Conservation (phyloP, 2,797 vertebrate species). For the Percopsis omiscomaycus region DNA sequence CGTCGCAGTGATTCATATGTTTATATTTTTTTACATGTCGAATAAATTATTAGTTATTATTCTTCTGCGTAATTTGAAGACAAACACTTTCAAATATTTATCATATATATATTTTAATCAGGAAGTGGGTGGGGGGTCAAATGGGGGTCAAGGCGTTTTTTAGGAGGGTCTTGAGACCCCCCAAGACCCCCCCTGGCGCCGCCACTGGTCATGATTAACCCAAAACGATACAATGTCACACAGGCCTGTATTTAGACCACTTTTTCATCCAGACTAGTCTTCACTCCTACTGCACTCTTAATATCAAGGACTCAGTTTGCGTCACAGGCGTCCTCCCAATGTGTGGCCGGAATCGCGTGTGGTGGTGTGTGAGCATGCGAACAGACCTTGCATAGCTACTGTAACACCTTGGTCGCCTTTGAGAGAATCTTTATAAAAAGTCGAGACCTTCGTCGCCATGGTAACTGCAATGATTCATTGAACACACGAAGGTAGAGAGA, state of each 20-base stretch:
- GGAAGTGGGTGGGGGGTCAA: no score
- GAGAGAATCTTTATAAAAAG: conserved; percentile 56
- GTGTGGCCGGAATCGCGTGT: conserved; percentile 14
- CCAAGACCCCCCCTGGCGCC: no score
- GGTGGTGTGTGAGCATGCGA: background rate
- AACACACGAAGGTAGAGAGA: conserved; percentile 30
- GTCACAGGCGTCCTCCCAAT: conserved; percentile 16
- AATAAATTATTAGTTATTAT: no score
- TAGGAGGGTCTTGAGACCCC: no score
- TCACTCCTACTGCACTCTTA: background rate
- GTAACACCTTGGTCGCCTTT: conserved; percentile 47
- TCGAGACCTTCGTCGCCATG: conserved; percentile 73
- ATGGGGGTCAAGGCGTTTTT: no score
- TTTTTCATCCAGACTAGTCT: conserved; percentile 4
- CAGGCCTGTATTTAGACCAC: conserved; percentile 17
- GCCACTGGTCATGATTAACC: no score
- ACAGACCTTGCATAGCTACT: conserved; percentile 17
- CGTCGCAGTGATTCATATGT: no score
- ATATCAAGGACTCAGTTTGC: conserved; percentile 28
- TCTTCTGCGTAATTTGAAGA: no score
- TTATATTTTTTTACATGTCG: no score
- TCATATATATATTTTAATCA: no score
- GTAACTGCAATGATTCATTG: conserved; percentile 68
- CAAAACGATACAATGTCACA: no score
- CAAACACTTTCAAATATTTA: no score